A percentile compares a stretch with the other conserved stretches of the same genome.
These are phyloP conservation scores for Falco concolor DNA, from an alignment of 2,797 vertebrate species.

Conservation along the genomic window DNA sequence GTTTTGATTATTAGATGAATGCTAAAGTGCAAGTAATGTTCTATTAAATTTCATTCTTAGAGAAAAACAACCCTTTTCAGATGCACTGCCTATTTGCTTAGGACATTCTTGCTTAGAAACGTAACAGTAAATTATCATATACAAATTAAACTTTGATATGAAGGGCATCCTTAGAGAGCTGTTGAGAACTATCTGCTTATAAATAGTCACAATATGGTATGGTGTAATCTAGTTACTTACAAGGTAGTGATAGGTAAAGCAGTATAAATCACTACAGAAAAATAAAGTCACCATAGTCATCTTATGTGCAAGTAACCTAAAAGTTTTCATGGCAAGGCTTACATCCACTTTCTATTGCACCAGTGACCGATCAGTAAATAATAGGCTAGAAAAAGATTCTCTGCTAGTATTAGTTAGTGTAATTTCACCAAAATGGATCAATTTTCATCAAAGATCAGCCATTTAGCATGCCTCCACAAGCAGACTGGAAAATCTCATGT, in stretches of 20 bases:
- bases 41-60: not conserved
- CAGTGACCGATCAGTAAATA: not conserved
- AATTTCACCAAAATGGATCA: not conserved
- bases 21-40: not conserved
- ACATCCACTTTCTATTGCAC: not conserved
- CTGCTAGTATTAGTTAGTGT: not conserved
- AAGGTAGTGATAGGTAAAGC: not conserved
- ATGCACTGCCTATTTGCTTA: not conserved
- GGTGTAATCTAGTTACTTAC: not conserved
- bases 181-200: not conserved
- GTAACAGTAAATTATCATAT: slow-evolving; percentile 25
- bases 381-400: not conserved
- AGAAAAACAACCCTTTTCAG: slow-evolving; percentile 17
- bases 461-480: not conserved
- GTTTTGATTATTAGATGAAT: slow-evolving; percentile 12
- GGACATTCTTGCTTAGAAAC: not conserved
- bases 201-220: not conserved
- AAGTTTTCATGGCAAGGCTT: not conserved
- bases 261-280: not conserved
- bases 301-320: not conserved
- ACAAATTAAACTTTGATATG: slow-evolving; percentile 48
- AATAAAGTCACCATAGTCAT: not conserved
- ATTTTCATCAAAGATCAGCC: not conserved
- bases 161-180: not conserved
- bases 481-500: not conserved